Base-by-base conservation (phyloP, 2,113 vertebrate species). In the Arizona elegans region DNA sequence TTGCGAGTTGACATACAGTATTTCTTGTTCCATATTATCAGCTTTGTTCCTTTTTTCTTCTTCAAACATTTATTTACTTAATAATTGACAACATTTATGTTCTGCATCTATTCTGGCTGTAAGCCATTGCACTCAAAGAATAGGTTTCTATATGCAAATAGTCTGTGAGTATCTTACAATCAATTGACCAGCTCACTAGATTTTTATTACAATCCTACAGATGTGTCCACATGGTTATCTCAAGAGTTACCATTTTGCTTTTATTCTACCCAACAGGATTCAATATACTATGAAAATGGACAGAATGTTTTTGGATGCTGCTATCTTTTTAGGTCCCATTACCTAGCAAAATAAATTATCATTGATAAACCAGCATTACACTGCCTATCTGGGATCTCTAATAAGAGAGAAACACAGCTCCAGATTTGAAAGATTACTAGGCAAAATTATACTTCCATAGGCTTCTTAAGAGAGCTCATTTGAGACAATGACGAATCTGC, bases 1-100 rank as follows among this genome's bases (percentile, higher is more conserved):
- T 50, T 50, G 47, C 47, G 47, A 50, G 47, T 50, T 50, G 47
- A 50, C 47, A 50, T 50, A 43, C 38, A 43, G 38, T 43, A 50
- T 96, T 92, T 92, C 88, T 87, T 94, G 91, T 94, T 96, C 94
- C 93, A 86, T 93, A 94, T 95, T 94, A 97, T 96, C 96, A 96
- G 87, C 54, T 94, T 96, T 95, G 94, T 95, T 96, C 21, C 75
- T 1, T 6, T n/a, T 95, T 23, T 86, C 26, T 59, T 19, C 55
- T 50, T 53, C 29, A 54, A 91, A 56, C 59, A 85, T 91, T 95
- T 62, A 70, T 89, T 96, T 94, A 91, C 92, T 94, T 95, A 88
- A 55, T 38, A 33, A 75, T 75, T 75, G 65, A 75, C 5, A 33
- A 33, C 13, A 75, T 75, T 33, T 75, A 33, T 75, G 13, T 75